Evolutionary conservation across 2,888 invertebrate genomes (phyloP), one percentile per base, ranked within the genome.

Genomic region (Camponotus fellah): DNA sequence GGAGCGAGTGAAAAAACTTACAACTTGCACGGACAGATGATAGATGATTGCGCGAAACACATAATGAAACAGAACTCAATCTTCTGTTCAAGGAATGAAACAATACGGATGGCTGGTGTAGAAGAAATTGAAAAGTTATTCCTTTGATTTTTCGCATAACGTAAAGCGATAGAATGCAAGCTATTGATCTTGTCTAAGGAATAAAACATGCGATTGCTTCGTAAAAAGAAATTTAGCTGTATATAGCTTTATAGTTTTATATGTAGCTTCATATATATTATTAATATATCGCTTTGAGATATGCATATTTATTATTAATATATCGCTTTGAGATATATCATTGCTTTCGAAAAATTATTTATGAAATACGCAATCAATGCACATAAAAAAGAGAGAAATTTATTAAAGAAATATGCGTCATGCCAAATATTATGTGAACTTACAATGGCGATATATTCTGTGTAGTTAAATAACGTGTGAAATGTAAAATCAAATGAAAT

Each of bases 61-160:
- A 53, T 49, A 49, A 68, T 75, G 26, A 17, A 76, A 76, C 66
- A 66, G 68, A 76, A 53, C 76, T 76, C 76, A 68, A 76, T 76
- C 76, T 76, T 76, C 76, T 76, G 68, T 40, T 14, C 37, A 21
- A 46, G 21, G 34, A 65, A 21, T 49, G 66, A 76, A 76, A 65
- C 68, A 37, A 68, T 53, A 76, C 68, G 46, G 66, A 66, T 46
- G 68, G 49, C 66, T 76, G 26, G 26, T 66, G 49, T 9, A 21
- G 68, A 26, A 53, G 68, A 76, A 76, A 76, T 76, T 76, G 68
- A 76, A 76, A 76, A 76, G 76, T 76, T 76, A 68, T 76, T 76
- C 26, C 14, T 40, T 75, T 75, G 75, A 46, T 53, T 68, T 76
- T 76, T 76, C 79, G 53, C 64, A 65, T 58, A 69, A 32, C 69